These are phyloP conservation scores for Zosterops japonicus DNA, from an alignment of 2,113 vertebrate species.

Conservation along the genomic window DNA sequence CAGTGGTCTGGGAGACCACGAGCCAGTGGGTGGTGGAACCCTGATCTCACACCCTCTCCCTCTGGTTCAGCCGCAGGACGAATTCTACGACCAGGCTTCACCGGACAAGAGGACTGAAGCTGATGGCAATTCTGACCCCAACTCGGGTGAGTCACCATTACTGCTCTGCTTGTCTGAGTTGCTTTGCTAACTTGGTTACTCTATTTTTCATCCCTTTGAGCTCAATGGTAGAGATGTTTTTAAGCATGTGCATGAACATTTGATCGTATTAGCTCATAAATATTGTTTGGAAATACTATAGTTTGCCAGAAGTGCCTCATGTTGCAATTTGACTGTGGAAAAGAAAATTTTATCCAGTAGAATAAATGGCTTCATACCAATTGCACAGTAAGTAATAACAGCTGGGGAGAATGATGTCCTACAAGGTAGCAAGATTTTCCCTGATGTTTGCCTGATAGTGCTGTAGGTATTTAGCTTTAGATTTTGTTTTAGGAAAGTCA, in stretches of 20 bases:
- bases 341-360: not conserved
- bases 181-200: not conserved
- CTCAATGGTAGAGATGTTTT: not conserved
- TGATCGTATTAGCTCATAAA: not conserved
- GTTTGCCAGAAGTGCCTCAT: not conserved
- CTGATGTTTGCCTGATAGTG: not conserved
- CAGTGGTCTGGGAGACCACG: conserved; percentile 98
- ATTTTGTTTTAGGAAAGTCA: not conserved
- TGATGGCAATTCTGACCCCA: conserved; percentile 97
- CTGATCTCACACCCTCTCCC: conserved; percentile 99
- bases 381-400: not conserved
- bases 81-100: conserved; percentile 98
- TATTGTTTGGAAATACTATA: not conserved
- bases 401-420: not conserved
- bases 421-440: not conserved
- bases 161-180: not conserved
- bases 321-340: not conserved
- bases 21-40: conserved; percentile 94
- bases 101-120: conserved; percentile 99
- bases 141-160: conserved; percentile 87
- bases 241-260: not conserved
- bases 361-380: not conserved
- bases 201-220: not conserved
- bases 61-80: conserved; percentile 99
- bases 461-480: not conserved